These are phyloP conservation scores for Lithophane socia DNA, from an alignment of 2,888 invertebrate species.

Conservation along the genomic window DNA sequence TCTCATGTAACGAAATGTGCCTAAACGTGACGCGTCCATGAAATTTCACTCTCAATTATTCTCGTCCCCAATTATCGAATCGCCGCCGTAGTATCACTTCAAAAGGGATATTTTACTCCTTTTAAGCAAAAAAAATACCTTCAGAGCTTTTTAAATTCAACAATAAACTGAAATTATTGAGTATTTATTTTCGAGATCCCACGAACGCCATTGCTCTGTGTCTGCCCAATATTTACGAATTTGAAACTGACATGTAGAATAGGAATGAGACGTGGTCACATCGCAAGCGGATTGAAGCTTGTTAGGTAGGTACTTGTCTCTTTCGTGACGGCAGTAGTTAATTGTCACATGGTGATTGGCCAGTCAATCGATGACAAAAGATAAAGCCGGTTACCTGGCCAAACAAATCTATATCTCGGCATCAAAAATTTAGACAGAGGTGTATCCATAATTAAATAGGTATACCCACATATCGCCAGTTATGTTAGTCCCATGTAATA, in stretches of 20 bases:
- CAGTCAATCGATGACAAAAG: not conserved
- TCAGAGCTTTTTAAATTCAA: not conserved
- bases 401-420: too few species aligned
- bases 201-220: constrained; percentile 21
- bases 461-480: not conserved
- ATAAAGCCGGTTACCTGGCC: not conserved
- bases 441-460: too few species aligned
- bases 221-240: constrained; percentile 33
- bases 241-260: constrained; percentile 25
- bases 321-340: not conserved
- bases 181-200: constrained; percentile 1
- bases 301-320: not conserved
- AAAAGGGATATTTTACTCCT: not conserved
- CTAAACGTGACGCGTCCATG: too few species aligned
- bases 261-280: constrained; percentile 7
- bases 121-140: not conserved
- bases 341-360: not conserved
- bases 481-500: not conserved
- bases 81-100: not conserved
- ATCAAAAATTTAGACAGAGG: not conserved
- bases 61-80: not conserved
- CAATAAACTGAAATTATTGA: constrained; percentile 13
- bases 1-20: too few species aligned
- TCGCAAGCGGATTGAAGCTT: not conserved
- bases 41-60: too few species aligned